These are phyloP conservation scores for Rhinatrema bivittatum DNA, from an alignment of 2,797 vertebrate species.

Conservation along the genomic window DNA sequence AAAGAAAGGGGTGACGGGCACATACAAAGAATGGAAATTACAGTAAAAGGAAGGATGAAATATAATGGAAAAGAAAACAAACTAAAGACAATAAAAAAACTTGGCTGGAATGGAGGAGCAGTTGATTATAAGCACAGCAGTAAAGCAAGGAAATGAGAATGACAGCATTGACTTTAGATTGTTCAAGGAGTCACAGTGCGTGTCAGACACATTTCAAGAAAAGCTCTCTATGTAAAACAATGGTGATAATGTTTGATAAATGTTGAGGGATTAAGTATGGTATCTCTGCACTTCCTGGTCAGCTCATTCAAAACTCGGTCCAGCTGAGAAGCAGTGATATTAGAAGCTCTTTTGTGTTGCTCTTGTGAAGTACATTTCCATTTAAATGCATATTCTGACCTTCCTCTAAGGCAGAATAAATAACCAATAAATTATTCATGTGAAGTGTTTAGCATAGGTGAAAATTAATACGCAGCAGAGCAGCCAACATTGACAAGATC, in stretches of 20 bases:
- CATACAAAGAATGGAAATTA: too few relatives aligned
- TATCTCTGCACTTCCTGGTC: slow-evolving; percentile 4
- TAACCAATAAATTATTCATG: slow-evolving; percentile 45
- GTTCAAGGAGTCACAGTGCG: neutral
- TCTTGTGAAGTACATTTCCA: slow-evolving; percentile 22
- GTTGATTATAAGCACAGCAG: too few relatives aligned
- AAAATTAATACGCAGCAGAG: slow-evolving; percentile 31
- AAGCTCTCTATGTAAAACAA: slow-evolving; percentile 13
- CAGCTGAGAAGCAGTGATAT: slow-evolving; percentile 13
- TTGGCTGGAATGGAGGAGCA: too few relatives aligned
- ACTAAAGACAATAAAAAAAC: too few relatives aligned
- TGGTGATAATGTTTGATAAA: slow-evolving; percentile 12
- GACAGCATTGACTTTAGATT: neutral
- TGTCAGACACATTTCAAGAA: neutral
- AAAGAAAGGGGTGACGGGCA: too few relatives aligned
- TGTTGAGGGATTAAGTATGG: slow-evolving; percentile 5
- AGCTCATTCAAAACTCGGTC: slow-evolving; percentile 10
- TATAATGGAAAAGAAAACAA: too few relatives aligned
- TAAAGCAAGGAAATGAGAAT: neutral
- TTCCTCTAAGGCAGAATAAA: slow-evolving; percentile 43
- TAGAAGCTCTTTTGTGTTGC: slow-evolving; percentile 18
- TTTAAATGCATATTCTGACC: slow-evolving; percentile 35
- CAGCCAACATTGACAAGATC: slow-evolving; percentile 5
- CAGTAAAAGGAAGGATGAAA: too few relatives aligned
- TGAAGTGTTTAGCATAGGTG: slow-evolving; percentile 30